Base-by-base conservation (phyloP, 1,140 invertebrate species). In the Drosophila willistoni region DNA sequence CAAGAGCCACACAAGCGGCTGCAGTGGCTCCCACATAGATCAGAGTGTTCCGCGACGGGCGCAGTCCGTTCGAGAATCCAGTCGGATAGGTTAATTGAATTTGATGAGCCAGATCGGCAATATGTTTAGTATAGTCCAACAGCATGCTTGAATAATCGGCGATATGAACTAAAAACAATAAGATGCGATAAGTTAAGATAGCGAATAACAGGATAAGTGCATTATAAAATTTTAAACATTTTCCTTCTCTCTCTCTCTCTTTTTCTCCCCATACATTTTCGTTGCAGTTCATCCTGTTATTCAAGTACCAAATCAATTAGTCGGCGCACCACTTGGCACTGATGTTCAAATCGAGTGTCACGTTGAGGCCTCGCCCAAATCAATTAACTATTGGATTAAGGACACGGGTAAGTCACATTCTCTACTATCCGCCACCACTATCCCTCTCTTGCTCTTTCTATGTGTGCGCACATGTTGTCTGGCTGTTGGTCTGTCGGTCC, bases 301-400 rank as follows among this genome's bases (percentile, higher is more conserved):
- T 89, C 95, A 96, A 93, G 96, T 97, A 61, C 96, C 96, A 39
- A 97, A 97, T 94, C 96, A 98, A 93, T 93, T 98, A 86, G 95
- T 98, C 34, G 96, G 96, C 9, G 97, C 96, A 54, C 96, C 96
- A n/a, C 92, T 97, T 60, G 95, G 96, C 55, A 97, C 96, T 70
- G 96, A 97, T 92, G 96, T 98, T 64, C 95, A 95, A 12, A 93
- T 98, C 61, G 97, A 98, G 93, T 98, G 97, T 92, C 94, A 95
- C 86, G 96, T 98, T 25, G 97, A 98, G 91, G 97, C 97, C 7
- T 97, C 95, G 64, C 97, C 97, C 7, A 96, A 95, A 92, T 96
- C 96, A 69, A 96, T 97, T 93, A 97, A 97, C 93, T 97, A 96
- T 92, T 98, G 97, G 97, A 94, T 95, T 79, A 94, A 95, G 92